A percentile compares a stretch with the other conserved stretches of the same genome.
phyloP scores from a whole-genome alignment of 2,113 vertebrate species.

The Gobio gobio region DNA sequence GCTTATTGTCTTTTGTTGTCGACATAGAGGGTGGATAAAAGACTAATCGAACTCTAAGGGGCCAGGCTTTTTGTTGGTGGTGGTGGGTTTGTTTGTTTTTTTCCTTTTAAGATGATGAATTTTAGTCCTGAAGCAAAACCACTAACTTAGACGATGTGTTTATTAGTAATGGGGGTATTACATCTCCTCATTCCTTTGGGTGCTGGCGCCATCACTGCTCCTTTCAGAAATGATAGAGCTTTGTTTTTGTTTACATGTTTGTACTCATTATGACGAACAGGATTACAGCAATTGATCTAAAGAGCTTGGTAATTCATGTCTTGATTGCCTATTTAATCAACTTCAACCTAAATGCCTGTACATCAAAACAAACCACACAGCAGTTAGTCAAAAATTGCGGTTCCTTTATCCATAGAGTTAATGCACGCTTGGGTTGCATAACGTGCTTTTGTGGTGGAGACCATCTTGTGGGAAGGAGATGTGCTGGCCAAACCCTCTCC shows the following conservation, averaged over 20 bases:
- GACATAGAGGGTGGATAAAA: background rate
- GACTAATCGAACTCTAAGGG: background rate
- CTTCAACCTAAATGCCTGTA: conserved; percentile 49
- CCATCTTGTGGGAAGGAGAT: background rate
- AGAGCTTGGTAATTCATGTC: conserved; percentile 52
- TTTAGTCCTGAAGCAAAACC: background rate
- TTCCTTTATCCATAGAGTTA: background rate
- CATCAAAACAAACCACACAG: conserved; percentile 37
- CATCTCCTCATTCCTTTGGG: background rate
- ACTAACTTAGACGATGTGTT: background rate
- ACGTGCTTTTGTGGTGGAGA: background rate
- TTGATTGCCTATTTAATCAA: conserved; percentile 57
- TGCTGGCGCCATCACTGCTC: background rate
- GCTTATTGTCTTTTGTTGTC: background rate
- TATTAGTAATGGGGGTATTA: conserved; percentile 24
- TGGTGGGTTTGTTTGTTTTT: background rate
- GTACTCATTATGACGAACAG: conserved; percentile 48
- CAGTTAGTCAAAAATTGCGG: conserved; percentile 13
- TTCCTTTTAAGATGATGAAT: background rate
- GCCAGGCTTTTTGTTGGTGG: background rate
- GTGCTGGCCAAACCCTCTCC: background rate
- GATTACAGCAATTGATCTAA: conserved; percentile 55
- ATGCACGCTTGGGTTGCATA: background rate
- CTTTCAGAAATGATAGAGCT: conserved; percentile 38
- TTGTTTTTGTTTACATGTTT: conserved; percentile 46